Evolutionary conservation across 2,797 vertebrate species (phyloP).

Genomic region (Thaleichthys pacificus): DNA sequence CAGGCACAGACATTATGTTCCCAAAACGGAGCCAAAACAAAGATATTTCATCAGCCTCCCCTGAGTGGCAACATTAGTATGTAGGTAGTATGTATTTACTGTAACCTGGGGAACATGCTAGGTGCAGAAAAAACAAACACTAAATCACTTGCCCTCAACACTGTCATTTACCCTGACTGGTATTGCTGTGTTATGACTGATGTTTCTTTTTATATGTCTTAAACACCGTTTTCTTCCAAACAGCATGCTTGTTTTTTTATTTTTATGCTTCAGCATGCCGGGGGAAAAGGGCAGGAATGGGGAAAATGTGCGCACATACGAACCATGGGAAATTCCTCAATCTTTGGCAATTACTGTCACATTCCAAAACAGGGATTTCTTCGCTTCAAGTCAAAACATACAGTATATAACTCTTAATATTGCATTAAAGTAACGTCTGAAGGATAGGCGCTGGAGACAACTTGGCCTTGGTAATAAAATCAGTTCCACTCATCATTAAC

Average conservation of each 20-base stretch:
- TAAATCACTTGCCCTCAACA: slow-evolving; percentile 23
- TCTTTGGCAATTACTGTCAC: slow-evolving; percentile 57
- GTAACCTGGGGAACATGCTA: slow-evolving; percentile 16
- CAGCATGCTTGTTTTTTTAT: slow-evolving; percentile 40
- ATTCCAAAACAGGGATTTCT: slow-evolving; percentile 50
- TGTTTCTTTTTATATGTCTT: slow-evolving; percentile 23
- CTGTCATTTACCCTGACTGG: slow-evolving; percentile 27
- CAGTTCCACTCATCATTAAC: no score
- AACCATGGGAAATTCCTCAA: slow-evolving; percentile 62
- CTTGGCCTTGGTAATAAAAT: no score
- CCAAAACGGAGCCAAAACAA: slow-evolving; percentile 18
- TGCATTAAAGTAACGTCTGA: no score
- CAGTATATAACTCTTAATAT: no score
- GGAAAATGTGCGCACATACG: slow-evolving; percentile 48
- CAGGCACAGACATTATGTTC: slow-evolving; percentile 14
- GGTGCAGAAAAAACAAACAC: slow-evolving; percentile 42
- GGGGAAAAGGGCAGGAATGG: slow-evolving; percentile 49
- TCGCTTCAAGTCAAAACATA: not conserved
- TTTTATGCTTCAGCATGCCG: slow-evolving; percentile 29
- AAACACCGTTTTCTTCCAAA: slow-evolving; percentile 43
- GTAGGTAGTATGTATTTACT: slow-evolving; percentile 4
- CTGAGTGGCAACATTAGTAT: slow-evolving; percentile 30
- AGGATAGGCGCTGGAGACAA: no score
- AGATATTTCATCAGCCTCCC: slow-evolving; percentile 33
- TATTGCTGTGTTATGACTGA: slow-evolving; percentile 31